Evolutionary conservation across 1,140 invertebrate genomes (phyloP).

Genomic region (Bombus soroeensis): DNA sequence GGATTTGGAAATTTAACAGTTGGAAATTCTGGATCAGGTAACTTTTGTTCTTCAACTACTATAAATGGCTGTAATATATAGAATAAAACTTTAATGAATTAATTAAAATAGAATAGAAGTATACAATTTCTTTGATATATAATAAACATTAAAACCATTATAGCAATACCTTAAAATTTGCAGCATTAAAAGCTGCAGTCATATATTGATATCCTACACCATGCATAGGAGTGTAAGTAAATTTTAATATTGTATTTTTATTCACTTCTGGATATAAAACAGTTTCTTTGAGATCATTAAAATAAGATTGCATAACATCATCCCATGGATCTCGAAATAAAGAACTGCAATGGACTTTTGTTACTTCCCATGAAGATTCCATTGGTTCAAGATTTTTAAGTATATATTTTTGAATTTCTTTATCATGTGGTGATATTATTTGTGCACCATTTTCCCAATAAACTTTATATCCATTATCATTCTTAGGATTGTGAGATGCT

Average conservation of each 20-base stretch:
- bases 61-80: conserved; percentile 85
- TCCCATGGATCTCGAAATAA: conserved; percentile 84
- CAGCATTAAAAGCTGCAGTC: conserved; percentile 88
- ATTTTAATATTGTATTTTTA: conserved; percentile 85
- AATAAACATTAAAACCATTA: not conserved
- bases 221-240: conserved; percentile 98
- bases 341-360: conserved; percentile 78
- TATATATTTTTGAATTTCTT: conserved; percentile 92
- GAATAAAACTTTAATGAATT: conserved; percentile 18
- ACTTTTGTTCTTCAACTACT: conserved; percentile 92
- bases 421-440: conserved; percentile 96
- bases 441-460: conserved; percentile 98
- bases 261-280: conserved; percentile 86
- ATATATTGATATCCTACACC: conserved; percentile 96
- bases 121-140: not conserved
- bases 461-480: conserved; percentile 99
- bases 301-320: conserved; percentile 87
- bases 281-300: conserved; percentile 84
- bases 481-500: conserved; percentile 99
- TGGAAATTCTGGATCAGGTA: conserved; percentile 98
- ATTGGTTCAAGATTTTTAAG: conserved; percentile 89
- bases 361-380: conserved; percentile 87
- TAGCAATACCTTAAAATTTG: conserved; percentile 88
- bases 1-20: conserved; percentile 99
- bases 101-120: not conserved